Evolutionary conservation across 2,113 vertebrate species (phyloP), one percentile per base, ranked within the genome.

Genomic region (Kobus ellipsiprymnus): DNA sequence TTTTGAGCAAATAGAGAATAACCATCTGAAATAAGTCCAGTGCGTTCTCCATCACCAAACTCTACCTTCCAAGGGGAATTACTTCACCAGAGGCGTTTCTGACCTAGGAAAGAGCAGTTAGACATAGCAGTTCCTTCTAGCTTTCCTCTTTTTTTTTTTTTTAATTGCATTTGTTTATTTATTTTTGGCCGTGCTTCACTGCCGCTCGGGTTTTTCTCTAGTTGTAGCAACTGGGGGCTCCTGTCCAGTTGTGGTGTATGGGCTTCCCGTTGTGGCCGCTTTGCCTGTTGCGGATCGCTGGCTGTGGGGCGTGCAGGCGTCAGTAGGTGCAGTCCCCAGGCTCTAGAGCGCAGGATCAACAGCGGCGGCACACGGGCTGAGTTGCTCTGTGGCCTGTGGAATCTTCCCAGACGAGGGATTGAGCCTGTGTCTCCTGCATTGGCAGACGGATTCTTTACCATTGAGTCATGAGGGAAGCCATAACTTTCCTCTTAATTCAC

Each of bases 241-340:
- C 71, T 3, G 5, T 40, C 5, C 44, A 6, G 23, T 11, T 44
- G 67, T 25, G 36, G 1, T 40, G 6, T 25, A 2, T 40, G 67
- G 36, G 36, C 21, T 12, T 25, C 10, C 40, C 36, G 13, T 6
- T 2, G 21, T 1, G 21, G 11, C 7, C 21, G 71, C 21, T 74
- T 74, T 0, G 1, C 11, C 11, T 25, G 71, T 3, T 25, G 19
- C 12, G 36, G 19, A 1, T 10, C n/a, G 0, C 67, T 11, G 36
- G 36, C 36, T 40, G 5, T 40, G 13, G 67, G n/a, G 71, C 0
- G 1, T 27, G 71, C 71, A 7, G 71, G 12, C 23, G 1, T 25
- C 36, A 7, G 3, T 4, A 25, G 3, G 1, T 74, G 71, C 21
- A 25, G 23, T 27, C 27, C 71, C 12, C 13, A 77, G 71, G 71